These are phyloP conservation scores for Axinella damicornis DNA, from an alignment of 37 sponge, comb jelly and placozoan species.

Conservation along the genomic window DNA sequence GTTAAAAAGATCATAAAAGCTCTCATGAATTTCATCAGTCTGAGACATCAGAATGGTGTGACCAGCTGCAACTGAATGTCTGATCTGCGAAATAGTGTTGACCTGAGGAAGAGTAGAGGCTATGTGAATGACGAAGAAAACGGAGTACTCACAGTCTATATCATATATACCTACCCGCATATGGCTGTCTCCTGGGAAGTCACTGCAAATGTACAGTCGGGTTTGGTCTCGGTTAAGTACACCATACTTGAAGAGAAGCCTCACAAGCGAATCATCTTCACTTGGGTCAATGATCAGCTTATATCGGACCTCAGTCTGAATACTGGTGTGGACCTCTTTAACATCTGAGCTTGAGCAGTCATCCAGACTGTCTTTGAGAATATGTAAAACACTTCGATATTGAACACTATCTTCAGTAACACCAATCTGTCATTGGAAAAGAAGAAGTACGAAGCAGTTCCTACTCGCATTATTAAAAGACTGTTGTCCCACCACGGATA, in stretches of 20 bases:
- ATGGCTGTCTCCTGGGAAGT: conserved; percentile 49
- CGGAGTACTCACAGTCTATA: too few relatives aligned
- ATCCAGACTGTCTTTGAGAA: conserved; percentile 46
- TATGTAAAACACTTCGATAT: conserved; percentile 36
- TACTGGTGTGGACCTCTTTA: not conserved
- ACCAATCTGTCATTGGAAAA: not conserved
- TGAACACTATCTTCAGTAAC: not conserved
- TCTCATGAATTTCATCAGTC: conserved; percentile 76
- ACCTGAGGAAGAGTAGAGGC: conserved; percentile 27
- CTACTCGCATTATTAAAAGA: too few relatives aligned
- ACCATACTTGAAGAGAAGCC: conserved; percentile 52
- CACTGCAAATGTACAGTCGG: conserved; percentile 35
- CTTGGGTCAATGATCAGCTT: conserved; percentile 64
- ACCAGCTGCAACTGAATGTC: conserved; percentile 72
- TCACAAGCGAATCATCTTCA: conserved; percentile 58
- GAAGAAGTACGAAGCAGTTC: not conserved
- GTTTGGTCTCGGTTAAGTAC: conserved; percentile 26
- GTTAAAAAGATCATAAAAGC: conserved; percentile 81
- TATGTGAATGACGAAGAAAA: not conserved
- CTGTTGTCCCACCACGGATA: too few relatives aligned
- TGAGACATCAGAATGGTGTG: conserved; percentile 71
- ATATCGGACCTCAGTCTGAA: conserved; percentile 40
- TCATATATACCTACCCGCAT: conserved; percentile 9
- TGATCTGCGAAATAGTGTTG: conserved; percentile 63
- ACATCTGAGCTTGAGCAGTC: conserved; percentile 6